Evolutionary conservation across 37 sponge, comb jelly and placozoan genomes (phyloP).

Genomic region (Geodia barretti): DNA sequence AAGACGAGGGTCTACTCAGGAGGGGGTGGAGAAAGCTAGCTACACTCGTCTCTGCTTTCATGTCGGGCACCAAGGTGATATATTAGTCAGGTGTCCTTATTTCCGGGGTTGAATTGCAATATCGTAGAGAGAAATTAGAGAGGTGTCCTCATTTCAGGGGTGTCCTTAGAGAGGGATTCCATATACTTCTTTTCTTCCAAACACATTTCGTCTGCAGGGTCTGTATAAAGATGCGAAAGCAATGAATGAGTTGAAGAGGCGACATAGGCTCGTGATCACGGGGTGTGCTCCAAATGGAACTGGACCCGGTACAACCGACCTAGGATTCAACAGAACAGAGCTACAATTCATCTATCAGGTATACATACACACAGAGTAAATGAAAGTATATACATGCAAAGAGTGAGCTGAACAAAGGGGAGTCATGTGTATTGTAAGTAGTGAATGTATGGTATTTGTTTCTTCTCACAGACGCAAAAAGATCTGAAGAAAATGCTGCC

Average conservation of each 20-base stretch:
- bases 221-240: conserved; percentile 25
- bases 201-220: not conserved
- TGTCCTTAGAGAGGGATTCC: too few relatives aligned
- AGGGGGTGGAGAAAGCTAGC: conserved; percentile 5
- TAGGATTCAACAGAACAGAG: conserved; percentile 11
- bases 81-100: too few relatives aligned
- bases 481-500: conserved; percentile 67
- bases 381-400: not conserved
- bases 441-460: conserved; percentile 16
- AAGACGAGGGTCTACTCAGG: not conserved
- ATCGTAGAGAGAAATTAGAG: too few relatives aligned
- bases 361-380: not conserved
- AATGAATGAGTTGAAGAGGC: not conserved
- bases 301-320: conserved; percentile 13
- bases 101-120: too few relatives aligned
- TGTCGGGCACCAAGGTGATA: conserved; percentile 14
- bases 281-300: not conserved
- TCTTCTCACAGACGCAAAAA: conserved; percentile 27
- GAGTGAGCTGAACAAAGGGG: too few relatives aligned
- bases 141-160: too few relatives aligned
- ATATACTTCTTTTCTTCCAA: too few relatives aligned
- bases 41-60: not conserved
- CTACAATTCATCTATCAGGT: conserved; percentile 39
- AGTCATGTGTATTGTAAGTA: not conserved
- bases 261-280: conserved; percentile 6